A percentile compares a stretch with the other conserved stretches of the same genome.
These are phyloP conservation scores for Neopelma chrysocephalum DNA, from an alignment of 2,797 vertebrate genomes.

Conservation along the genomic window DNA sequence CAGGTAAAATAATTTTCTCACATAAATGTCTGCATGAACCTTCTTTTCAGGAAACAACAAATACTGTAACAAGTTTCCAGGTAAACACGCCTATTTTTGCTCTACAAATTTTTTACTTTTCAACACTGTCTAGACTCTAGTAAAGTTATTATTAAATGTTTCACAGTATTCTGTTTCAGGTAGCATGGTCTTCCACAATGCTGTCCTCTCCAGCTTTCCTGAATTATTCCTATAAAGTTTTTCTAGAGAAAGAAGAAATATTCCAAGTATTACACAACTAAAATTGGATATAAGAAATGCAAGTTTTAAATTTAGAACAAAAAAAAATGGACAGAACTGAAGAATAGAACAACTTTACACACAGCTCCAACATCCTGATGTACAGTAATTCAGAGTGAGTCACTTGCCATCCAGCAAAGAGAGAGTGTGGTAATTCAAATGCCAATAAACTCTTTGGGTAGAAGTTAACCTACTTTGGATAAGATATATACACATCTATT, in stretches of 20 bases:
- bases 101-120: conserved; percentile 51
- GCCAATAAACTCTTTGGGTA: neutral
- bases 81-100: conserved; percentile 50
- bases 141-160: conserved; percentile 46
- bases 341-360: neutral
- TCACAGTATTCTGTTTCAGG: conserved; percentile 27
- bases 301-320: neutral
- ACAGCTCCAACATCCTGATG: neutral
- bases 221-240: conserved; percentile 22
- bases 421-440: conserved; percentile 2
- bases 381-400: conserved; percentile 31
- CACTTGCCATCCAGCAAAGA: conserved; percentile 25
- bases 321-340: neutral
- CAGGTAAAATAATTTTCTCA: neutral
- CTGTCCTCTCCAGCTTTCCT: conserved; percentile 35
- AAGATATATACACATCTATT: conserved; percentile 12
- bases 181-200: conserved; percentile 18
- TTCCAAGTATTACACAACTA: neutral
- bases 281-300: neutral
- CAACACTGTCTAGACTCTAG: neutral
- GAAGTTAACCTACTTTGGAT: conserved; percentile 2
- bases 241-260: neutral
- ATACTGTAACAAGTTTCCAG: conserved; percentile 36
- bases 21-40: conserved; percentile 14
- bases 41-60: conserved; percentile 46